These are phyloP conservation scores for Stenchaetothrips biformis DNA, from an alignment of 2,888 invertebrate species.

Conservation along the genomic window DNA sequence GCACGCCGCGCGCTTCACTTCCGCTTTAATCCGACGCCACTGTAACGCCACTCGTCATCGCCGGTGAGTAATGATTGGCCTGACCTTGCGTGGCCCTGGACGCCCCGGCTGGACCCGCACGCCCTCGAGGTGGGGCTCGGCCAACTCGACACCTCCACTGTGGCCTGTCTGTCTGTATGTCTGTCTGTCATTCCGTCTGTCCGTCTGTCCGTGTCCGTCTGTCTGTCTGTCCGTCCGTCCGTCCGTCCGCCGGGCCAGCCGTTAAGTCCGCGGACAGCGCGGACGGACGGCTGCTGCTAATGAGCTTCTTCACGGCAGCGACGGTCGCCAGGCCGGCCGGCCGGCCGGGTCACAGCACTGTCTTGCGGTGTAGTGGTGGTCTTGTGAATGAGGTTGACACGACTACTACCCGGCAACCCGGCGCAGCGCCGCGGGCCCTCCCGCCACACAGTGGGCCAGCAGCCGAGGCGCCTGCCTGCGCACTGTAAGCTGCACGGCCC, in stretches of 20 bases:
- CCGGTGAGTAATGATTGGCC: constrained; percentile 12
- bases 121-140: not conserved
- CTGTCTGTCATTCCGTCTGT: not conserved
- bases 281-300: not conserved
- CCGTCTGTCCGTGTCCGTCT: not conserved
- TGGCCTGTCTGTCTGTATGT: not conserved
- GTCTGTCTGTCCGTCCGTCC: not conserved
- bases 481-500: not conserved
- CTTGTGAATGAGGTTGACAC: not conserved
- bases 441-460: no score
- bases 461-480: no score
- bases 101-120: not conserved
- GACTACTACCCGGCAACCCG: not conserved
- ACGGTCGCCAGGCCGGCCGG: no score
- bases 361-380: not conserved
- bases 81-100: not conserved
- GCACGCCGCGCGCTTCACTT: not conserved
- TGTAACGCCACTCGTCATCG: not conserved
- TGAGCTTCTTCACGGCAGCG: not conserved
- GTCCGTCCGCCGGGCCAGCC: no score
- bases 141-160: not conserved
- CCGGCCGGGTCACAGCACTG: no score
- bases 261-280: not conserved
- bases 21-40: not conserved
- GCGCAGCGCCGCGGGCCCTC: not conserved